Percentiles rank a stretch among this genome's conserved stretches.
These are phyloP conservation scores for Olivierus martensii DNA, from an alignment of 1,140 invertebrate species.

Conservation along the genomic window DNA sequence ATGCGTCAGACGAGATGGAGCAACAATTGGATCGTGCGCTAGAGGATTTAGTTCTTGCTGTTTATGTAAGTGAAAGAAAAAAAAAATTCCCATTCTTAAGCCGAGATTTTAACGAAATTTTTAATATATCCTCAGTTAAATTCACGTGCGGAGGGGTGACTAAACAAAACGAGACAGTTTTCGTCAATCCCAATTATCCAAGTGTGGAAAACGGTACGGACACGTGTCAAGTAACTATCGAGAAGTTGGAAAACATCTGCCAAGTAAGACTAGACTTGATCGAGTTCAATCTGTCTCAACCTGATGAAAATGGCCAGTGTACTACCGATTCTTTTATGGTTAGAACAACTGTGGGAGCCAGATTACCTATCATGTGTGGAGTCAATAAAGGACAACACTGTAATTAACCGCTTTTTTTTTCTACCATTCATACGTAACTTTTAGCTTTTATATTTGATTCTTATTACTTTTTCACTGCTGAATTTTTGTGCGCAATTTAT, in stretches of 20 bases:
- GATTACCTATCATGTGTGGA: conserved; percentile 54
- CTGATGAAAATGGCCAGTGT: conserved; percentile 54
- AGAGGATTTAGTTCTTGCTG: conserved; percentile 66
- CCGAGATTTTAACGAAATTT: neutral
- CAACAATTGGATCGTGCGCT: conserved; percentile 46
- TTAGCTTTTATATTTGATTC: too few species aligned
- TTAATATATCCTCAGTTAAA: conserved; percentile 26
- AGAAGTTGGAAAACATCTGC: conserved; percentile 48
- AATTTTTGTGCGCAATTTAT: too few species aligned
- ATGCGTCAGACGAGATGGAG: conserved; percentile 44
- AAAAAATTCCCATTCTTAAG: neutral
- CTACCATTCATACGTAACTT: too few species aligned
- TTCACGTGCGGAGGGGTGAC: conserved; percentile 58
- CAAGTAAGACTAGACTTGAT: conserved; percentile 65
- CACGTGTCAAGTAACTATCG: conserved; percentile 53
- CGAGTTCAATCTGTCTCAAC: conserved; percentile 52
- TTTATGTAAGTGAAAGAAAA: conserved; percentile 44
- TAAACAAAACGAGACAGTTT: conserved; percentile 67
- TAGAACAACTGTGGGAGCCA: conserved; percentile 44
- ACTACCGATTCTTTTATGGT: conserved; percentile 52
- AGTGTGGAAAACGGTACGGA: conserved; percentile 46
- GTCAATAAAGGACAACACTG: conserved; percentile 69
- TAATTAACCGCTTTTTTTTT: conserved; percentile 32
- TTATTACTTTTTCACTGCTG: too few species aligned
- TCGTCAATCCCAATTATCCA: conserved; percentile 66